Evolutionary conservation across 2,888 invertebrate genomes (phyloP), one percentile per base, ranked within the genome.

Genomic region (Ceramica pisi): DNA sequence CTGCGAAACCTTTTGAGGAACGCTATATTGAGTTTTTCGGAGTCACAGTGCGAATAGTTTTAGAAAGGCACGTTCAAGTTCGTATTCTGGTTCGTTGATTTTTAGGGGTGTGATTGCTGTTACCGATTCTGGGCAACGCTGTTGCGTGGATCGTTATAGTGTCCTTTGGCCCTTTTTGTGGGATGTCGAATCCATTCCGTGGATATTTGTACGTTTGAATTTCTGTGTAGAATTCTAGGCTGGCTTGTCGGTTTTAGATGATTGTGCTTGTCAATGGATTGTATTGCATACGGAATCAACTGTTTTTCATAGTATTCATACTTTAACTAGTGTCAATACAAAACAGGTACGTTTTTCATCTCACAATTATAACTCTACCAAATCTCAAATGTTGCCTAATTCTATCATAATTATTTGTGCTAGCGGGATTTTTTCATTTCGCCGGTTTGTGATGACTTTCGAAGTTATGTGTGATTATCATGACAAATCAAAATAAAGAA

Each of bases 11-110:
- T 88, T 88, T 87, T 86, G 80, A 84, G 81, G 83, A 87, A 87
- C 87, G 89, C 91, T 90, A 90, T 91, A 92, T 92, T 90, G 92
- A 90, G 90, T 90, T 90, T 88, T 87, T 79, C 81, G 82, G 80
- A 73, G 78, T 77, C 76, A 80, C 74, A 71, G 67, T 71, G 77
- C 80, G 68, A 82, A 86, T 86, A 86, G 86, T 87, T 87, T 75
- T 59, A 61, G 53, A 66, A 66, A 59, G 51, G 51, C 67, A 69
- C n/a, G 67, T 72, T 62, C 66, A 57, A 71, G 71, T 68, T 26
- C 14, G 16, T 14, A 26, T 67, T 67, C 51, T 23, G 62, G 21
- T 21, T 75, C 48, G 38, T n/a, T 53, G 65, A 48, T 60, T 63
- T 78, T 80, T 69, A 21, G 61, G 50, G 61, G 48, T 56, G 1